Evolutionary conservation across 1,140 invertebrate genomes (phyloP).

Genomic region (Monomorium pharaonis): DNA sequence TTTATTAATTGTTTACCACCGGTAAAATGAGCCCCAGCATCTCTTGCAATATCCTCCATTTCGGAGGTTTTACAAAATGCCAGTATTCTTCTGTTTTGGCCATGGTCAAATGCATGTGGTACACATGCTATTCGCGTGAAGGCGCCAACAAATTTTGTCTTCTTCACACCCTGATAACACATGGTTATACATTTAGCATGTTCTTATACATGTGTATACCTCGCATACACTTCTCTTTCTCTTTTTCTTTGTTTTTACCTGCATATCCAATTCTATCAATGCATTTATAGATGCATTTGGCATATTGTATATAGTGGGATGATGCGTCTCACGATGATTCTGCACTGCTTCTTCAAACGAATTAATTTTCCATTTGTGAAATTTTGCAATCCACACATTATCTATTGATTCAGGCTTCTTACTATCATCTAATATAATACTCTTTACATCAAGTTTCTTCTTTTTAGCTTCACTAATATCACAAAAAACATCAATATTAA

Average conservation of each 20-base stretch:
- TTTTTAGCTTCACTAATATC: not conserved
- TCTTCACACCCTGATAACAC: conserved; percentile 73
- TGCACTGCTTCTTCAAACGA: conserved; percentile 90
- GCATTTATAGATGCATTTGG: conserved; percentile 88
- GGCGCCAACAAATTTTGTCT: conserved; percentile 88
- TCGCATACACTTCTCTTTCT: not conserved
- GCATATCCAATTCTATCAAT: conserved; percentile 91
- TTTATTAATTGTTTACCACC: conserved; percentile 91
- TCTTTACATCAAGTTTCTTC: not conserved
- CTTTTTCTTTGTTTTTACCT: conserved; percentile 76
- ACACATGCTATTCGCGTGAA: conserved; percentile 87
- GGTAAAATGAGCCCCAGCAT: conserved; percentile 89
- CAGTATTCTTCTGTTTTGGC: conserved; percentile 87
- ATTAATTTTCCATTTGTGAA: conserved; percentile 88
- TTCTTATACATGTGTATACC: not conserved
- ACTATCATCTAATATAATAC: not conserved
- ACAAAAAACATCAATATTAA: not conserved
- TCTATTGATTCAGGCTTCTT: conserved; percentile 79
- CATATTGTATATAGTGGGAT: conserved; percentile 91
- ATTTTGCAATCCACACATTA: conserved; percentile 88
- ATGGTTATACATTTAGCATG: not conserved
- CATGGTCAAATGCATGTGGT: conserved; percentile 88
- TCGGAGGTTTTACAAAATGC: conserved; percentile 89
- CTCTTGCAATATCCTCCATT: conserved; percentile 85
- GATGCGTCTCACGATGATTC: conserved; percentile 90